These are phyloP conservation scores for Microtus ochrogaster DNA, from an alignment of 2,113 vertebrate species.

Conservation along the genomic window DNA sequence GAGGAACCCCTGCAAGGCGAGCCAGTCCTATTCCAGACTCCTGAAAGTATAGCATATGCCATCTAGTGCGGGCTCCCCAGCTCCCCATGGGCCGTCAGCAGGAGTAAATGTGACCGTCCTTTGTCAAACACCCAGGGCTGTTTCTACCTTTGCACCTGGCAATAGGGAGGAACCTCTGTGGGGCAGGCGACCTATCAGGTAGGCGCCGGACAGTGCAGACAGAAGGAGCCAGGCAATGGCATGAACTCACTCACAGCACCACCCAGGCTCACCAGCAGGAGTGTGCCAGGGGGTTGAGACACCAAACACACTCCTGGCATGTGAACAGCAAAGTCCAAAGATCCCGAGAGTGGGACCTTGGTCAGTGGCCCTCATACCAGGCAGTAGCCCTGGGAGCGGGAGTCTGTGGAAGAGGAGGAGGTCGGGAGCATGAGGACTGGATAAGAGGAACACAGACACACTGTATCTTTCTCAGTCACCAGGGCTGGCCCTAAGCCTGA, in stretches of 20 bases:
- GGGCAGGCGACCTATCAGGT: not conserved
- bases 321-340: not conserved
- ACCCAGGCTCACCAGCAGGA: not conserved
- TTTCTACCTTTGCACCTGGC: not conserved
- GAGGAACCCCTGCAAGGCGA: not conserved
- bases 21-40: too few relatives aligned
- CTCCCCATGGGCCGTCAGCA: too few relatives aligned
- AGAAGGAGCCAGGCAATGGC: too few relatives aligned
- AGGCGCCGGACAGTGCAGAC: too few relatives aligned
- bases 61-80: not conserved
- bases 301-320: not conserved
- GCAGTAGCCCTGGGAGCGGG: not conserved
- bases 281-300: not conserved
- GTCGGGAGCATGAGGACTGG: too few relatives aligned
- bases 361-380: not conserved
- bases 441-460: not conserved
- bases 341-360: not conserved
- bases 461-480: fast-evolving
- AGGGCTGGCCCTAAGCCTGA: not conserved
- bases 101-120: not conserved
- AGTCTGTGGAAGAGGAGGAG: not conserved
- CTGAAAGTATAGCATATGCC: too few relatives aligned
- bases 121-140: not conserved
- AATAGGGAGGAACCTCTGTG: not conserved
- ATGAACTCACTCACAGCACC: fast-evolving